Conservation (phyloP, 2,888 invertebrate genomes). For the Iphiclides podalirius region DNA sequence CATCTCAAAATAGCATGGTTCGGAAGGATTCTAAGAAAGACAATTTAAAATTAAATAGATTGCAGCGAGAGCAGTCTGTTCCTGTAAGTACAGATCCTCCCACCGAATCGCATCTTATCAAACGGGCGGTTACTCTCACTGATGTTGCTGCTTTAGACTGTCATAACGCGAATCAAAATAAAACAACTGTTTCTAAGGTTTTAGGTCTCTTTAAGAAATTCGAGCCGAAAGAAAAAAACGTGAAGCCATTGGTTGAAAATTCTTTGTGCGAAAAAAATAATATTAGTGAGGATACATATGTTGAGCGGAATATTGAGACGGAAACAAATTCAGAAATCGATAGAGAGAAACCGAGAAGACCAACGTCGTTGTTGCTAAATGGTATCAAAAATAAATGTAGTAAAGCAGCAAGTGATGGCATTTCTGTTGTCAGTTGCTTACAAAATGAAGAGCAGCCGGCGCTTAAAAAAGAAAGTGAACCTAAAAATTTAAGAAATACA, state of each 20-base stretch:
- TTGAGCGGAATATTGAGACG: constrained; percentile 29
- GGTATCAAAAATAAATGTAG: constrained; percentile 75
- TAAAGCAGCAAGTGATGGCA: constrained; percentile 68
- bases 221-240: constrained; percentile 78
- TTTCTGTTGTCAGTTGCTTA: constrained; percentile 38
- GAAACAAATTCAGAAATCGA: constrained; percentile 44
- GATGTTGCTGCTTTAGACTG: constrained; percentile 78
- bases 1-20: constrained; percentile 42
- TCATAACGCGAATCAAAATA: constrained; percentile 66
- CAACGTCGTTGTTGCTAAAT: constrained; percentile 74
- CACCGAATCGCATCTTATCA: constrained; percentile 84
- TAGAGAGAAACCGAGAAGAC: constrained; percentile 74
- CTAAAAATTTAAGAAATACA: constrained; percentile 65
- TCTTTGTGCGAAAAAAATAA: constrained; percentile 38
- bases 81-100: constrained; percentile 75
- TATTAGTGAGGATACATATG: constrained; percentile 33
- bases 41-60: constrained; percentile 73
- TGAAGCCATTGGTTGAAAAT: constrained; percentile 54
- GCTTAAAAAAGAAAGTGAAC: constrained; percentile 55
- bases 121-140: constrained; percentile 86
- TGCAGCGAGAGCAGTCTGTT: constrained; percentile 83
- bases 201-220: constrained; percentile 88
- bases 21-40: constrained; percentile 49
- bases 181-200: constrained; percentile 87
- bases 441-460: constrained; percentile 47